Conservation (phyloP, 1,140 invertebrate genomes). For the Sycobia sp. region DNA sequence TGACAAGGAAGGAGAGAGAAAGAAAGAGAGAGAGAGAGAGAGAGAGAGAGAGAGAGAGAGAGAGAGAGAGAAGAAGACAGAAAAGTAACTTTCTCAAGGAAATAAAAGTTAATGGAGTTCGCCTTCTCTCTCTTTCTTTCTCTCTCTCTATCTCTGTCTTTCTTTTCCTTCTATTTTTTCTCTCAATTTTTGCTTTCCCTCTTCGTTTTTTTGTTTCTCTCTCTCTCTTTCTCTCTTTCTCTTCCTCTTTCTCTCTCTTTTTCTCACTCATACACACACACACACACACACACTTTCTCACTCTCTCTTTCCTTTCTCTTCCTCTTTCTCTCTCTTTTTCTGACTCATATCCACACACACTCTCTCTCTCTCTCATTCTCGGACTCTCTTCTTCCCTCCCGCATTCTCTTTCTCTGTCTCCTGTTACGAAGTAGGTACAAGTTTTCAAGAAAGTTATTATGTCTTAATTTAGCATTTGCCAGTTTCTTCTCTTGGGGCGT, state of each 20-base stretch:
- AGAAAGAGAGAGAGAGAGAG: constrained; percentile 25
- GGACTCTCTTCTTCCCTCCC: constrained; percentile 16
- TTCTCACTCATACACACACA: too few relatives aligned
- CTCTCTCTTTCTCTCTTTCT: constrained; percentile 21
- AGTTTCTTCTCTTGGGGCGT: constrained; percentile 43
- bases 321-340: constrained; percentile 12
- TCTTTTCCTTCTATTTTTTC: constrained; percentile 10
- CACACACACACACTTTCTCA: too few relatives aligned
- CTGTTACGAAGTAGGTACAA: constrained; percentile 13
- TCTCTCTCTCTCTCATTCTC: constrained; percentile 15
- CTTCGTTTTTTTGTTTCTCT: constrained; percentile 24
- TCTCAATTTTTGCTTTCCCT: constrained; percentile 16
- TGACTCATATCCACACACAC: constrained; percentile 4
- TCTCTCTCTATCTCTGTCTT: constrained; percentile 15
- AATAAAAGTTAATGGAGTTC: constrained; percentile 61
- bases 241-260: constrained; percentile 24
- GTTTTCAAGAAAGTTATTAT: constrained; percentile 55
- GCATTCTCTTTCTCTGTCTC: constrained; percentile 21
- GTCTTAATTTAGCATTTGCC: constrained; percentile 55
- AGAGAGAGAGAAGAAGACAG: constrained; percentile 27
- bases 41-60: constrained; percentile 39
- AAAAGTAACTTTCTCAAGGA: constrained; percentile 56
- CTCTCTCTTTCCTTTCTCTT: constrained; percentile 14
- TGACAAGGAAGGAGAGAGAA: constrained; percentile 19
- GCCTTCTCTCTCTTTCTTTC: constrained; percentile 32